Evolutionary conservation across 2,888 invertebrate species (phyloP), one percentile per base, ranked within the genome.

Genomic region (Vesta saturnalis): DNA sequence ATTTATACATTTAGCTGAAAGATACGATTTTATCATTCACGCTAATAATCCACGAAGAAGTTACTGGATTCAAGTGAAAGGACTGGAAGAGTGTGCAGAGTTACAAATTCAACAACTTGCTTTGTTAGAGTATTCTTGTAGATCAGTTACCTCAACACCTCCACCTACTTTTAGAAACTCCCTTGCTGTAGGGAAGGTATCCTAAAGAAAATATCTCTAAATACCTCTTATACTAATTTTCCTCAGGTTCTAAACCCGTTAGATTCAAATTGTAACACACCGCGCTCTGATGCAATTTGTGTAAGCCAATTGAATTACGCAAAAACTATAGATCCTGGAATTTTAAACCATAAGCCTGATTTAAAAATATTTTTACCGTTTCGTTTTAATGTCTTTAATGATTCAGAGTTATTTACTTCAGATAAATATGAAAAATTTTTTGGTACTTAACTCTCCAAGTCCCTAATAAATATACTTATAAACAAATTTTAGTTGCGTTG

Each of bases 21-120:
- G 96, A 80, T 96, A 95, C 87, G 96, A 96, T 85, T 95, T 95
- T 80, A 91, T 96, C 49, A 92, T 96, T 79, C 91, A 90, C 79
- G 95, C 96, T 23, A 91, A 94, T 83, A 93, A 94, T 81, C 85
- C 88, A 43, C 88, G 90, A 66, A 93, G 91, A 67, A 95, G 95
- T 12, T 96, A 95, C 84, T 96, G 96, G 96, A 94, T 97, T 74
- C 94, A 95, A 83, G 88, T 94, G 57, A 89, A 94, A 80, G 95
- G 95, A 77, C 88, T 96, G 58, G 95, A 95, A 76, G 96, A 96
- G 83, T 96, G 96, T 81, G 94, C 94, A 76, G 90, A 91, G 71
- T 90, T 92, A 81, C 88, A 94, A 77, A 91, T 92, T 14, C 94
- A 94, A 81, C 95, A 96, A 83, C 85, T 96, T 77, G 96, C 87